Evolutionary conservation across 2,113 vertebrate genomes (phyloP).

Genomic region (Ammodytes dubius): DNA sequence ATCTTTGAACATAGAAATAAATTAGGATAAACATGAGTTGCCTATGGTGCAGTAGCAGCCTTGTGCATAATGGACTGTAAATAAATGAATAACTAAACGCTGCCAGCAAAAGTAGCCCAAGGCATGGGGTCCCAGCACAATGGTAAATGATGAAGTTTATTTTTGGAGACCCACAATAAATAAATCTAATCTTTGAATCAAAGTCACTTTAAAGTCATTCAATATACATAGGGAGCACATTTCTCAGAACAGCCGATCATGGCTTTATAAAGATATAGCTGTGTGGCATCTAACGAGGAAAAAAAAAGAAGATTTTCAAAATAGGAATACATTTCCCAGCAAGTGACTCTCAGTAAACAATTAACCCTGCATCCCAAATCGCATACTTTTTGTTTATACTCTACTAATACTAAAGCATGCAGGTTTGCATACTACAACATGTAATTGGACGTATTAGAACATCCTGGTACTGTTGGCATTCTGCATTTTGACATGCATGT

Average conservation of each 20-base stretch:
- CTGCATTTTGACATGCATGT: no score
- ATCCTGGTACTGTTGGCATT: no score
- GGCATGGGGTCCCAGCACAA: conserved; percentile 34
- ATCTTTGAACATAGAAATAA: conserved; percentile 21
- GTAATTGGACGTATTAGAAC: no score
- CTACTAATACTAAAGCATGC: no score
- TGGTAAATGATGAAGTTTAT: conserved; percentile 54
- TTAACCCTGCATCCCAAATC: no score
- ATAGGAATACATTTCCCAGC: conserved; percentile 26
- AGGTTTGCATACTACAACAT: no score
- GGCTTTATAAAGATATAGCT: conserved; percentile 43
- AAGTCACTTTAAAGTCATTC: conserved; percentile 68
- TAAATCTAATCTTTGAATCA: conserved; percentile 61
- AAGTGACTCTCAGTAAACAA: conserved; percentile 19
- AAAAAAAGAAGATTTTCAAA: conserved; percentile 6
- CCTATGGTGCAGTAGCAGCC: neutral
- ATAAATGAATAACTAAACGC: conserved; percentile 52
- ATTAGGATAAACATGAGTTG: conserved; percentile 1
- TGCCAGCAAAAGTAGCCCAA: conserved; percentile 36
- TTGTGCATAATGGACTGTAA: conserved; percentile 29
- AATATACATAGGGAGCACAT: conserved; percentile 47
- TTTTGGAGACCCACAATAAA: conserved; percentile 60
- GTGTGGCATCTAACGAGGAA: conserved; percentile 22
- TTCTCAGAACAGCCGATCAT: conserved; percentile 48
- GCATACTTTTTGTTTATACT: no score